These are phyloP conservation scores for Cossypha niveicapilla DNA, from an alignment of 2,797 vertebrate genomes.

Conservation along the genomic window DNA sequence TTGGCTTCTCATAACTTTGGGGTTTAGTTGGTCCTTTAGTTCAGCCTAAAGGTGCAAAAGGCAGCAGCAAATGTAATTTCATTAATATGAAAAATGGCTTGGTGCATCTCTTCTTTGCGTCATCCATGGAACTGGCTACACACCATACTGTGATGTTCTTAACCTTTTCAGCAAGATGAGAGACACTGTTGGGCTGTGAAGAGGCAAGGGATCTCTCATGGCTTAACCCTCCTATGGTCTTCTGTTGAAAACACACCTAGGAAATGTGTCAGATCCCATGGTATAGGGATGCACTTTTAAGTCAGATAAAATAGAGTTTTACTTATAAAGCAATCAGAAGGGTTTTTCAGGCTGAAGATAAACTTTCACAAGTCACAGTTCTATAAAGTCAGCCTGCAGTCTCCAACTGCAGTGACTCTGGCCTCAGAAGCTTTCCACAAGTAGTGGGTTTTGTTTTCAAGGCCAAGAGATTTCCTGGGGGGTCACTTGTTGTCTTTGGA, in stretches of 20 bases:
- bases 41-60: background rate
- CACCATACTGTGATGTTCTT: background rate
- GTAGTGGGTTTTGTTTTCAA: background rate
- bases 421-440: background rate
- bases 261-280: background rate
- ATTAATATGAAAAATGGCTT: background rate
- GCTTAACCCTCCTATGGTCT: background rate
- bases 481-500: background rate
- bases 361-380: background rate
- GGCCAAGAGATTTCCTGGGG: background rate
- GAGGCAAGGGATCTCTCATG: fast-evolving
- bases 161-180: background rate
- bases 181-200: fast-evolving
- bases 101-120: too few species aligned
- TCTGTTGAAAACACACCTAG: background rate
- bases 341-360: background rate
- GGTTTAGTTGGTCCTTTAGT: background rate
- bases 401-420: background rate
- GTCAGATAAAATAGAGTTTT: fast-evolving
- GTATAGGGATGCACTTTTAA: background rate
- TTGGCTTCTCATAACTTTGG: background rate
- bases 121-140: background rate
- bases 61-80: background rate
- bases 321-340: background rate
- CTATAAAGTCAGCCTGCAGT: background rate